phyloP scores from a whole-genome alignment of 2,888 invertebrate species.

The Augochlorella aurata region DNA sequence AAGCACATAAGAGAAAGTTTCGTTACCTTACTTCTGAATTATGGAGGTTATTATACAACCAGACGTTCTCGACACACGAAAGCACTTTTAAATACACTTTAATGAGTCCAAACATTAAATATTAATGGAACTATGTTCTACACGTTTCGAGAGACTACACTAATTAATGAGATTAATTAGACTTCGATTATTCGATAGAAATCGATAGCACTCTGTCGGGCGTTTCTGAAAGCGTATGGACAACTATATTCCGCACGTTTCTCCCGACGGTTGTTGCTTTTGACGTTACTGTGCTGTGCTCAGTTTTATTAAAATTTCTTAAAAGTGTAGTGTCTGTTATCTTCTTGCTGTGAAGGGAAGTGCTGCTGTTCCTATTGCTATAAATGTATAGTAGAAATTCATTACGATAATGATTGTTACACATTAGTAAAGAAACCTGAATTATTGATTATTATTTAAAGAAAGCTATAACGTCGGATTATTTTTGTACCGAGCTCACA shows the following conservation, averaged over 20 bases:
- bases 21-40: too few species aligned
- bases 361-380: not conserved
- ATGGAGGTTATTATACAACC: not conserved
- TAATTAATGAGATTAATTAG: not conserved
- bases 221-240: not conserved
- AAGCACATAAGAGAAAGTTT: too few species aligned
- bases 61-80: not conserved
- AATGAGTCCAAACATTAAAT: not conserved
- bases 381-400: not conserved
- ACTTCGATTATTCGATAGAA: not conserved
- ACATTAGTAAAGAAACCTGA: not conserved
- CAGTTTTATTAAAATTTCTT: not conserved
- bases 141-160: too few species aligned
- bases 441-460: not conserved
- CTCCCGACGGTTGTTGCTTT: constrained; percentile 64
- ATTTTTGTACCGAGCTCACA: constrained; percentile 89
- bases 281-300: constrained; percentile 14
- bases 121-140: not conserved
- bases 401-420: not conserved
- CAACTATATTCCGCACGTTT: constrained; percentile 55
- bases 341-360: not conserved
- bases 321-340: constrained; percentile 6
- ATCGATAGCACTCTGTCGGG: constrained; percentile 23
- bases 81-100: not conserved
- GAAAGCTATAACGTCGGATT: constrained; percentile 19